Percentiles rank a stretch among this genome's conserved stretches.
phyloP scores from a whole-genome alignment of 2,113 vertebrate genomes.

The Taxidea taxus region DNA sequence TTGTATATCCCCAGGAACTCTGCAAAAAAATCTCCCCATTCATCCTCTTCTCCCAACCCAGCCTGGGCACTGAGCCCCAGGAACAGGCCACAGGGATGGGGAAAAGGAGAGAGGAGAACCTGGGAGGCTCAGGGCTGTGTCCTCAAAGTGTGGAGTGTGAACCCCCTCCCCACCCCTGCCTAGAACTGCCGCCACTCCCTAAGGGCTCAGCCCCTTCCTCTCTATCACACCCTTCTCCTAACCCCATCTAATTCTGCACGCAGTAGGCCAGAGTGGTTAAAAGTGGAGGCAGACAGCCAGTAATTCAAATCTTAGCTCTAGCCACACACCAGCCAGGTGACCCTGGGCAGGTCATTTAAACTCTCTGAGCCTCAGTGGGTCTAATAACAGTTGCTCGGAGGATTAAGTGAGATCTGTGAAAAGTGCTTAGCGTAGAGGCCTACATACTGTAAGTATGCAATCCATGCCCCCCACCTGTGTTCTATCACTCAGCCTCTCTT shows the following conservation, averaged over 20 bases:
- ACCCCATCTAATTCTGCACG: neutral
- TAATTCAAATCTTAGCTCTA: conserved; percentile 10
- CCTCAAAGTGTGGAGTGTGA: neutral
- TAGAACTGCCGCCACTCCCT: neutral
- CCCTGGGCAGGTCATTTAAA: neutral
- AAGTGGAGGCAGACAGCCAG: neutral
- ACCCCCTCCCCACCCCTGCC: neutral
- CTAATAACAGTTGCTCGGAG: neutral
- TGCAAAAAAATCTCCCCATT: neutral
- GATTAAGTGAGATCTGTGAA: neutral
- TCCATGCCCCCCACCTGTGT: neutral
- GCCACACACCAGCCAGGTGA: neutral
- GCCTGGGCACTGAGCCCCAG: neutral
- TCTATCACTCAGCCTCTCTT: neutral
- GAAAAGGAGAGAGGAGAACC: neutral
- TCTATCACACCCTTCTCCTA: neutral
- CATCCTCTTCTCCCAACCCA: neutral
- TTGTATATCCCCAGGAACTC: neutral
- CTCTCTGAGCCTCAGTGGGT: neutral
- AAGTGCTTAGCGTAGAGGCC: neutral
- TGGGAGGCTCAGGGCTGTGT: neutral
- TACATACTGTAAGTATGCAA: neutral
- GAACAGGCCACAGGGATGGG: neutral
- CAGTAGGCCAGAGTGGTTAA: neutral
- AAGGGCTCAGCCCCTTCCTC: neutral